A percentile compares a stretch with the other conserved stretches of the same genome.
phyloP scores from a whole-genome alignment of 2,797 vertebrate species.

The Florisuga fusca region DNA sequence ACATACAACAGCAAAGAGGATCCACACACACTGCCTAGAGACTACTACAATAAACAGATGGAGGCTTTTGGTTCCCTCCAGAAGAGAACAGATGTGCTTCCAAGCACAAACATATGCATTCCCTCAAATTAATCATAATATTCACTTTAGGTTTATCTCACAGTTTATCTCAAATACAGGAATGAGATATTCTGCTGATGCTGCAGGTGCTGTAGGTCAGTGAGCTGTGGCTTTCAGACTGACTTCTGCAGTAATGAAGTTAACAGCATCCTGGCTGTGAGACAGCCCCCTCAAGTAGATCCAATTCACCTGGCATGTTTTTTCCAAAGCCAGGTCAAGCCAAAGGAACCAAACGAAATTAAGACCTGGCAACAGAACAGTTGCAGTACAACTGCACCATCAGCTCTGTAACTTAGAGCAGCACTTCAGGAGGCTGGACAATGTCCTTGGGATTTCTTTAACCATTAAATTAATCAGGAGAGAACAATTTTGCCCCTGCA shows the following conservation, averaged over 20 bases:
- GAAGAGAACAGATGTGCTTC: neutral
- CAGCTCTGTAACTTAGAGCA: neutral
- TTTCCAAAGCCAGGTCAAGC: neutral
- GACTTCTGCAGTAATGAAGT: neutral
- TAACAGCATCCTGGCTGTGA: neutral
- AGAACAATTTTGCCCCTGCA: neutral
- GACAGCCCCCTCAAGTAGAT: neutral
- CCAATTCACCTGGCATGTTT: neutral
- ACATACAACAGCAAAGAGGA: neutral
- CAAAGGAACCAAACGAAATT: neutral
- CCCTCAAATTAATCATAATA: neutral
- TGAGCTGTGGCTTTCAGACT: neutral
- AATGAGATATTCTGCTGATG: neutral
- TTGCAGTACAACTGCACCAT: neutral
- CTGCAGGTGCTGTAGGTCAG: neutral
- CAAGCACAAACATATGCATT: neutral
- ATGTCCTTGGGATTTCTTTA: neutral
- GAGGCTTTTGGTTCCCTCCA: neutral
- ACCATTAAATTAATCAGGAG: neutral
- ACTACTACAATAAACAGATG: neutral
- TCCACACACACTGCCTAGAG: neutral
- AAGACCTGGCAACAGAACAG: neutral
- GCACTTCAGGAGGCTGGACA: neutral
- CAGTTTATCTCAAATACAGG: neutral
- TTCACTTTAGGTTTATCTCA: neutral